Evolutionary conservation across 2,113 vertebrate species (phyloP).

Genomic region (Crotalus helleri): DNA sequence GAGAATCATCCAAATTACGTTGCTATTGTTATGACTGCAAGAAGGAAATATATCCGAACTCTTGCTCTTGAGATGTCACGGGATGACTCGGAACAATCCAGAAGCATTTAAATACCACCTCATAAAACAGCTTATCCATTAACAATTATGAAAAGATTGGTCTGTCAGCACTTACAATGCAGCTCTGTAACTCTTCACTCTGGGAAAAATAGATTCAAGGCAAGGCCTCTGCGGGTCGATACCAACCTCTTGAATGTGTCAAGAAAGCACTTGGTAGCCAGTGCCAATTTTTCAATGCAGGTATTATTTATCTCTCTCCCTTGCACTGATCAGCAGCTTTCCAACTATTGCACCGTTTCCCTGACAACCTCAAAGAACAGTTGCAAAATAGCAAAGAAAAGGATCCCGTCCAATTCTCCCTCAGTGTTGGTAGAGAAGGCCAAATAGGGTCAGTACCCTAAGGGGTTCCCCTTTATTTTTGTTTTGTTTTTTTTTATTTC

Average conservation of each 20-base stretch:
- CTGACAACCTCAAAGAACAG: neutral
- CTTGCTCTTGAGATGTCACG: neutral
- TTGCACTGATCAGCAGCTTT: neutral
- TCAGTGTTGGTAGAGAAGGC: neutral
- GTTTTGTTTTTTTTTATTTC: neutral
- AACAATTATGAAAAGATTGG: neutral
- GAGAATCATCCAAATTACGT: neutral
- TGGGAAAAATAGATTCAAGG: neutral
- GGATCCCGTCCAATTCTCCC: neutral
- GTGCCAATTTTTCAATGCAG: neutral
- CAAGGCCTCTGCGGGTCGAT: neutral
- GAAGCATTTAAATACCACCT: neutral
- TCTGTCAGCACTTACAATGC: neutral
- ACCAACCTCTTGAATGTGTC: neutral
- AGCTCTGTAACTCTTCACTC: neutral
- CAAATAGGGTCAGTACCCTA: neutral
- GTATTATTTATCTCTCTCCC: neutral
- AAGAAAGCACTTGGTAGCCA: neutral
- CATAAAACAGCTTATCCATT: neutral
- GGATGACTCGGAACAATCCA: neutral
- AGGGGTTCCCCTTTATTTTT: neutral
- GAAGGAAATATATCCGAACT: neutral
- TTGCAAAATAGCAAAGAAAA: neutral
- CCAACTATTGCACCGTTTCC: neutral
- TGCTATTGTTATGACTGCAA: neutral